Evolutionary conservation across 2,888 invertebrate species (phyloP).

Genomic region (Lithophane socia): DNA sequence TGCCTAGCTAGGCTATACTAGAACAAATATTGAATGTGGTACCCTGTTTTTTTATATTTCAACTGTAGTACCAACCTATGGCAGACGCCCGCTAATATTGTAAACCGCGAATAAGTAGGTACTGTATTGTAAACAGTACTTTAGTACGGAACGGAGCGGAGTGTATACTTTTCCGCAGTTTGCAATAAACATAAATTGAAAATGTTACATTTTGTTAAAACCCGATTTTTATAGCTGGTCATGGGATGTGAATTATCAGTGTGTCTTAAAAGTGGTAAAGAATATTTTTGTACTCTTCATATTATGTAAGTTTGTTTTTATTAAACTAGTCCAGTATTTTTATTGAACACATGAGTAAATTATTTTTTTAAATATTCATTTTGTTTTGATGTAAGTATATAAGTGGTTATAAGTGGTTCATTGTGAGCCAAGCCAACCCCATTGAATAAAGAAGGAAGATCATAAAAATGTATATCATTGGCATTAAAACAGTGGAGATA

Average conservation of each 20-base stretch:
- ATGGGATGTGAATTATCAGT: slow-evolving; percentile 9
- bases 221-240: neutral
- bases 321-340: slow-evolving; percentile 44
- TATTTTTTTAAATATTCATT: neutral
- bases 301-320: slow-evolving; percentile 23
- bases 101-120: no score
- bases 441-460: neutral
- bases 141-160: no score
- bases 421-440: neutral
- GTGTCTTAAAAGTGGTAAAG: neutral
- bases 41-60: neutral
- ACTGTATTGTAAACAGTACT: no score
- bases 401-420: neutral
- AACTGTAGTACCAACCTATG: neutral
- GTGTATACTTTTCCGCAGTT: neutral
- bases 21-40: slow-evolving; percentile 7
- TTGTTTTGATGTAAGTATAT: slow-evolving; percentile 1
- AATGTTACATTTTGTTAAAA: neutral
- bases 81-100: neutral
- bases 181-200: neutral
- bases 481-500: neutral
- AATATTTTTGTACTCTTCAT: slow-evolving; percentile 6
- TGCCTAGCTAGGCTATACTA: neutral
- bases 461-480: neutral
- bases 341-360: slow-evolving; percentile 43